A percentile compares a stretch with the other conserved stretches of the same genome.
phyloP scores from a whole-genome alignment of 2,888 invertebrate genomes.

The Sturmia bella region DNA sequence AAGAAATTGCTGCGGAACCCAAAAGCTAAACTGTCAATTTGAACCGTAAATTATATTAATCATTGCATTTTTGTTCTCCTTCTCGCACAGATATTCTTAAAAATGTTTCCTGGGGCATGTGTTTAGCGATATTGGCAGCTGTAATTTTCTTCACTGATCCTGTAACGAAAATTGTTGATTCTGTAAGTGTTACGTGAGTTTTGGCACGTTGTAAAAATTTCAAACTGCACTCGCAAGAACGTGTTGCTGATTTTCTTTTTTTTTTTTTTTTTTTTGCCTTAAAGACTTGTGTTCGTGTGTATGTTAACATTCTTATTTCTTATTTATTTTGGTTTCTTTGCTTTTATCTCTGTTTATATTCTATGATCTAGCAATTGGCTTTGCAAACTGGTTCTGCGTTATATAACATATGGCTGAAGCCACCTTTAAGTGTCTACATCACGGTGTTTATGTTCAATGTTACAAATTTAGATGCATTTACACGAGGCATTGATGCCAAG shows the following conservation, averaged over 20 bases:
- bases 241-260: slow-evolving; percentile 10
- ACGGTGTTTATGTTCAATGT: slow-evolving; percentile 89
- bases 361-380: slow-evolving; percentile 76
- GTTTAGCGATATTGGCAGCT: slow-evolving; percentile 76
- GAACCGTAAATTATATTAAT: not conserved
- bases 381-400: slow-evolving; percentile 84
- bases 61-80: slow-evolving; percentile 8
- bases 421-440: slow-evolving; percentile 86
- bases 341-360: slow-evolving; percentile 19
- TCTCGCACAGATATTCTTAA: slow-evolving; percentile 76
- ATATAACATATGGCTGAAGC: slow-evolving; percentile 85
- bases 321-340: too few relatives aligned
- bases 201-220: slow-evolving; percentile 15
- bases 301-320: not conserved
- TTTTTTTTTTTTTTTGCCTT: too few relatives aligned
- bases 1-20: not conserved
- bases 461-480: slow-evolving; percentile 88
- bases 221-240: not conserved
- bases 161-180: slow-evolving; percentile 76
- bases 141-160: slow-evolving; percentile 77
- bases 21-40: not conserved
- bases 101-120: slow-evolving; percentile 77
- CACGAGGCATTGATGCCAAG: slow-evolving; percentile 85
- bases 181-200: slow-evolving; percentile 75
- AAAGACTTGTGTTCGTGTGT: not conserved